Conservation (phyloP, 2,797 vertebrate genomes). For the Hybognathus amarus region DNA sequence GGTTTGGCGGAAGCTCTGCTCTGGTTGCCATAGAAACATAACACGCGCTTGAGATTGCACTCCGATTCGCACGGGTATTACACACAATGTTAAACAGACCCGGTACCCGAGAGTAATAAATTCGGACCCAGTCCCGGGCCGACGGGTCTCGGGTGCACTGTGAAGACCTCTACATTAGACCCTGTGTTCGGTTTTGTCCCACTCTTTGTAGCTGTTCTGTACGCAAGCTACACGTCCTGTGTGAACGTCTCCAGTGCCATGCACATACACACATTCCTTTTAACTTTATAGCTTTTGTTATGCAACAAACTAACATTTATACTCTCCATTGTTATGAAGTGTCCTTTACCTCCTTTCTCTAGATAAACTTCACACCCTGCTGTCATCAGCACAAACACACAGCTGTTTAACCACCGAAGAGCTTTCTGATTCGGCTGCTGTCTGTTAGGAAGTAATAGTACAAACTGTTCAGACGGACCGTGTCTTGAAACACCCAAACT, state of each 20-base stretch:
- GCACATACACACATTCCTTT: neutral
- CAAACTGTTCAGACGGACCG: slow-evolving; percentile 24
- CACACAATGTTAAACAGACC: too few species aligned
- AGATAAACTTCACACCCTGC: slow-evolving; percentile 13
- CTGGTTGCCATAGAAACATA: too few species aligned
- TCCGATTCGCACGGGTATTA: too few species aligned
- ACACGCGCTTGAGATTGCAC: too few species aligned
- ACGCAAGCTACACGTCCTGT: neutral
- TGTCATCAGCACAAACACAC: neutral
- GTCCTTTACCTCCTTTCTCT: neutral
- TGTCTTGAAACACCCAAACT: slow-evolving; percentile 24
- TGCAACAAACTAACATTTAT: neutral
- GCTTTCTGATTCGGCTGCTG: neutral
- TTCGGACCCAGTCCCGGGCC: too few species aligned
- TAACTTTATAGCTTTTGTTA: slow-evolving; percentile 4
- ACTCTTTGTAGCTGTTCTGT: neutral
- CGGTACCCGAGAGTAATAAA: too few species aligned
- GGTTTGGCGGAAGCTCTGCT: too few species aligned
- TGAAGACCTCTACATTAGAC: too few species aligned
- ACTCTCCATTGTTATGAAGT: neutral
- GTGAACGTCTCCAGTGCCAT: neutral
- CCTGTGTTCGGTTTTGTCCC: neutral
- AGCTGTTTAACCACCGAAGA: neutral
- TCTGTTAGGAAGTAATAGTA: slow-evolving; percentile 16
- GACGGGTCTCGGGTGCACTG: too few species aligned